Evolutionary conservation across 2,888 invertebrate species (phyloP).

Genomic region (Ormia ochracea): DNA sequence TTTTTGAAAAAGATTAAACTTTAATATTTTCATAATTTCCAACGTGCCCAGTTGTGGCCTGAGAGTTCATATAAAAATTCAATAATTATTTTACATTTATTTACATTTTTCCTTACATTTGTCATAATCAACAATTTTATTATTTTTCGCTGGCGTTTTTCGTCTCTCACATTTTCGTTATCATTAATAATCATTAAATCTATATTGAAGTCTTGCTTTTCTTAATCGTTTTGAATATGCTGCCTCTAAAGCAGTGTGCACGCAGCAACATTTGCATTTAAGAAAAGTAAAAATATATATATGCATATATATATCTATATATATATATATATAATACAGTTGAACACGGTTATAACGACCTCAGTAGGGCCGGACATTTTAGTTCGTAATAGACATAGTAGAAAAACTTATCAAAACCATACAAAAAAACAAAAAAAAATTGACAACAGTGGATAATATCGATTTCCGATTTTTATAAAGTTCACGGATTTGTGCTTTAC

Average conservation of each 20-base stretch:
- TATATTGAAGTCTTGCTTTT: conserved; percentile 44
- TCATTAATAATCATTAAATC: conserved; percentile 58
- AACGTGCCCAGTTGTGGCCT: background rate
- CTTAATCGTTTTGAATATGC: background rate
- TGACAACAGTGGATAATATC: too few relatives aligned
- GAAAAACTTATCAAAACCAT: too few relatives aligned
- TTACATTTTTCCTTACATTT: conserved; percentile 35
- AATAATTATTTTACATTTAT: conserved; percentile 24
- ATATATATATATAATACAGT: too few relatives aligned
- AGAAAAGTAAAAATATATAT: too few relatives aligned
- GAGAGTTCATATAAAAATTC: background rate
- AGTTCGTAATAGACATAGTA: too few relatives aligned
- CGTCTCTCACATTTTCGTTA: background rate
- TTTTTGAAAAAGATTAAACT: conserved; percentile 21
- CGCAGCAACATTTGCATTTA: too few relatives aligned
- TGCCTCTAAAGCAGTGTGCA: background rate
- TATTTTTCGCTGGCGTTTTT: background rate
- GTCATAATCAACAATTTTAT: conserved; percentile 24
- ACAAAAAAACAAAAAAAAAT: too few relatives aligned
- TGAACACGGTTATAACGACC: too few relatives aligned
- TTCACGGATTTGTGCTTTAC: too few relatives aligned
- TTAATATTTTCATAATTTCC: conserved; percentile 33
- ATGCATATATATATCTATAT: too few relatives aligned
- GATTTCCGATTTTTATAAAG: too few relatives aligned
- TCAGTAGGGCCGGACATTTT: too few relatives aligned